phyloP scores from a whole-genome alignment of 1,140 invertebrate genomes.

The Formica exsecta region DNA sequence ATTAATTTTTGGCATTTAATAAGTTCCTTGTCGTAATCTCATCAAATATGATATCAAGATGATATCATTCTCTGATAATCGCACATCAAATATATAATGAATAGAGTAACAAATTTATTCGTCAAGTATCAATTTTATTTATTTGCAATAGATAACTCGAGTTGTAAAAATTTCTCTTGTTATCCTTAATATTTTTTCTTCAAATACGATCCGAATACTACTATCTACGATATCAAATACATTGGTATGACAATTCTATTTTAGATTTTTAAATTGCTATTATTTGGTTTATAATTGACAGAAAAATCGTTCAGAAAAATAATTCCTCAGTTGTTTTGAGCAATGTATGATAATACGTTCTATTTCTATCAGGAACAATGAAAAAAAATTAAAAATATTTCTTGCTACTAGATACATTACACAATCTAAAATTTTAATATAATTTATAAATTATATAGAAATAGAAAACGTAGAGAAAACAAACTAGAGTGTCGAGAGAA shows the following conservation, averaged over 20 bases:
- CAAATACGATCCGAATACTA: too few species aligned
- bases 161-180: conserved; percentile 3
- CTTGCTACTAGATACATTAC: not conserved
- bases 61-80: not conserved
- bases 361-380: not conserved
- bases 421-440: not conserved
- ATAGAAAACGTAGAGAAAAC: conserved; percentile 46
- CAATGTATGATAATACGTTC: not conserved
- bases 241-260: not conserved
- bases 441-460: not conserved
- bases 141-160: not conserved
- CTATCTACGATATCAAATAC: not conserved
- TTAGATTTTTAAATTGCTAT: not conserved
- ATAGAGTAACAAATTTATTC: not conserved
- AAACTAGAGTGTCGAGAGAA: not conserved
- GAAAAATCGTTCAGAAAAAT: not conserved
- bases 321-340: not conserved
- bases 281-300: not conserved
- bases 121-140: conserved; percentile 1
- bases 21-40: not conserved
- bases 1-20: conserved; percentile 39
- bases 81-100: not conserved
- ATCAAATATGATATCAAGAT: not conserved
- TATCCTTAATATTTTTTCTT: not conserved
- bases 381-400: not conserved